These are phyloP conservation scores for Pseudochaenichthys georgianus DNA, from an alignment of 2,797 vertebrate species.

Conservation along the genomic window DNA sequence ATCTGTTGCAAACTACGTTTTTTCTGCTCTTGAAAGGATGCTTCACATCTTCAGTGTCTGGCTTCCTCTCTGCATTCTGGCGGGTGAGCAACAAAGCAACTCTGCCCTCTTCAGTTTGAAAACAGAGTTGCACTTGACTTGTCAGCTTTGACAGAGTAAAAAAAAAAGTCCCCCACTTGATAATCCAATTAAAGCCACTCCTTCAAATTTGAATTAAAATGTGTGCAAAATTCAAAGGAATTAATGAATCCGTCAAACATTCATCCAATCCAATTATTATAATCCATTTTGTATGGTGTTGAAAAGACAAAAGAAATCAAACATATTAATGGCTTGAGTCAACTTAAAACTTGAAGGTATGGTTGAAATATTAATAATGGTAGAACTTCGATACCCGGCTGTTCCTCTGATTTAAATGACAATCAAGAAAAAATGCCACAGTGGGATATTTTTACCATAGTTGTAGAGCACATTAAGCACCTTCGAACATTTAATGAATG, in stretches of 20 bases:
- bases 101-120: slow-evolving; percentile 73
- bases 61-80: neutral
- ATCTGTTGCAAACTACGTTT: slow-evolving; percentile 8
- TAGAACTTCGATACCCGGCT: neutral
- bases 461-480: neutral
- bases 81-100: slow-evolving; percentile 48
- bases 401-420: slow-evolving; percentile 23
- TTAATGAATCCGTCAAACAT: slow-evolving; percentile 23
- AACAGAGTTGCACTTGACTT: slow-evolving; percentile 31
- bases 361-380: neutral
- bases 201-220: neutral
- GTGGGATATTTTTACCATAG: neutral
- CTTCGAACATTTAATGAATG: slow-evolving; percentile 5
- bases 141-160: neutral
- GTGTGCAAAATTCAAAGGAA: neutral
- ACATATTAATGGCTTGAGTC: slow-evolving; percentile 16
- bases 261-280: neutral
- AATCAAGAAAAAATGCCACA: slow-evolving; percentile 22
- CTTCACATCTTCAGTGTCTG: slow-evolving; percentile 6
- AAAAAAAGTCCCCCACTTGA: neutral
- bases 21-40: neutral
- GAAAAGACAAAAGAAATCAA: neutral
- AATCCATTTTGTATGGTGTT: neutral
- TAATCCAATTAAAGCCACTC: neutral
- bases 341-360: neutral